Base-by-base conservation (phyloP, 2,888 invertebrate species). In the Dione juno region DNA sequence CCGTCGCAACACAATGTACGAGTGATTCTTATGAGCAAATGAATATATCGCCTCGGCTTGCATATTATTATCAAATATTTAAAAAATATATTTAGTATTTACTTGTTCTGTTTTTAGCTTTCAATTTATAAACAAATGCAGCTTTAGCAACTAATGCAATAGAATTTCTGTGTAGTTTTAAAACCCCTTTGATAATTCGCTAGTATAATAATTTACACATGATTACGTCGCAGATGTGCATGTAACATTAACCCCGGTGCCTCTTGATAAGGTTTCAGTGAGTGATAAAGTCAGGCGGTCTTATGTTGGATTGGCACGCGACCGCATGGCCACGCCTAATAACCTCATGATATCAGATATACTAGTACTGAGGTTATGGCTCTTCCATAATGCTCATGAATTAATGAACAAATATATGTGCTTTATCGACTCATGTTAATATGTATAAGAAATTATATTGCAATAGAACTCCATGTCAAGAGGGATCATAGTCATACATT, bases 11-110 rank as follows among this genome's bases (percentile, higher is more conserved):
- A 88, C 87, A 87, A 89, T 88, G 85, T 86, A 89, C 86, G 91
- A 92, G 91, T 91, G 91, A 92, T 92, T 92, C 90, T 92, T 92
- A 92, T 92, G 89, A 89, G 35, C 54, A 16, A 54, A 54, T 16
- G 10, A 54, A 54, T 54, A 28, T n/a, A 54, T 9, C 53, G 89
- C 87, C 91, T 91, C 88, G 90, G 89, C 90, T 88, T 89, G 89
- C 87, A 89, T 87, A 90, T 89, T 90, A 10, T 90, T 89, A 89
- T 90, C 89, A 88, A 86, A 35, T 54, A 35, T 53, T 21, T 21
- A 28, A 53, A 52, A 52, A 52, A 19, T 28, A 28, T 28, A 28
- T 28, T 28, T 28, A 28, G 5, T 28, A 28, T 28, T 28, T 28
- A 3, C 28, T 3, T 28, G 5, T 28, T 28, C 28, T 28, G 5